A percentile compares a stretch with the other conserved stretches of the same genome.
phyloP scores from a whole-genome alignment of 2,797 vertebrate species.

The Gymnodraco acuticeps region DNA sequence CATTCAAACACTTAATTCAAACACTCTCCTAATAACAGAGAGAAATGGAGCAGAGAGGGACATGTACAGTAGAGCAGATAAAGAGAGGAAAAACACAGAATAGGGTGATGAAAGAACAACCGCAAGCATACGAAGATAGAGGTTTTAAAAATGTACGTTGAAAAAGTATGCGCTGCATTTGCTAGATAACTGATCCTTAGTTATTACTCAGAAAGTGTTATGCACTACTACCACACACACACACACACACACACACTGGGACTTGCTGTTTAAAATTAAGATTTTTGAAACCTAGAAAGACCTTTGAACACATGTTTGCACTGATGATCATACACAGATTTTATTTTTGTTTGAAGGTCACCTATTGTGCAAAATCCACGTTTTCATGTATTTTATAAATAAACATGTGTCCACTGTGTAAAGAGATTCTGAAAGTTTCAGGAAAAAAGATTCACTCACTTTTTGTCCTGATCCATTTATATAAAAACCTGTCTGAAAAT shows the following conservation, averaged over 20 bases:
- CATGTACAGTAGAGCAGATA: slow-evolving; percentile 1
- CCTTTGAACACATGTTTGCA: not conserved
- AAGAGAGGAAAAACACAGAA: slow-evolving; percentile 24
- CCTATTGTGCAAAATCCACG: too few species aligned
- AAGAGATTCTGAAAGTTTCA: too few species aligned
- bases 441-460: too few species aligned
- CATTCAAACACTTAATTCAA: slow-evolving; percentile 42
- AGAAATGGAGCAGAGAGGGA: slow-evolving; percentile 21
- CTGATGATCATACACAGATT: not conserved
- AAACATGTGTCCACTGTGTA: too few species aligned
- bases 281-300: too few species aligned
- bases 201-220: slow-evolving; percentile 10
- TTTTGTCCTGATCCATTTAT: too few species aligned
- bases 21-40: slow-evolving; percentile 4
- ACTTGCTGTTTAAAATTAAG: too few species aligned
- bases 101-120: slow-evolving; percentile 27
- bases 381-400: too few species aligned
- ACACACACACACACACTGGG: slow-evolving; percentile 7
- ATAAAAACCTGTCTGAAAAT: too few species aligned
- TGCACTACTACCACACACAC: not conserved
- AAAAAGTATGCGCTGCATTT: not conserved
- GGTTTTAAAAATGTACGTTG: slow-evolving; percentile 28
- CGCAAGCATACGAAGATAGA: slow-evolving; percentile 6
- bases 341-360: not conserved
- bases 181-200: not conserved